Evolutionary conservation across 2,113 vertebrate genomes (phyloP).

Genomic region (Dasyurus viverrinus): DNA sequence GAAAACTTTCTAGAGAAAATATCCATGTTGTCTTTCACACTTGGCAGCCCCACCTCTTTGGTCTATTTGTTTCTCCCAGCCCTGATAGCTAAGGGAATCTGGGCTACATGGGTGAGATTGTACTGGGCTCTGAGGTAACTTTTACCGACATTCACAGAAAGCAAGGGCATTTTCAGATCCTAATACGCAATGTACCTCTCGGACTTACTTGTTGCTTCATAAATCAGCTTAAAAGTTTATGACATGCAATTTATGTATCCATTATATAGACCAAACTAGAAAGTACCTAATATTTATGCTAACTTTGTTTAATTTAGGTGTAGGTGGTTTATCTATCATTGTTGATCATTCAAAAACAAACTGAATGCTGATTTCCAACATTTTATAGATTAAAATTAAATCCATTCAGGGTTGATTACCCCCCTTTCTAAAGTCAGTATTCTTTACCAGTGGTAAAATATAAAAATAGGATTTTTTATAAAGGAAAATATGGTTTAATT

Average conservation of each 20-base stretch:
- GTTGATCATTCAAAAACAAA: not conserved
- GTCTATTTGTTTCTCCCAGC: not conserved
- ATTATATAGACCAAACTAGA: not conserved
- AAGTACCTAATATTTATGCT: not conserved
- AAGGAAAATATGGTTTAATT: not conserved
- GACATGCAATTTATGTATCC: not conserved
- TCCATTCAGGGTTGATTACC: not conserved
- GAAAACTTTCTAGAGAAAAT: constrained; percentile 13
- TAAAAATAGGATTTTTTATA: not conserved
- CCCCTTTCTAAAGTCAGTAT: not conserved
- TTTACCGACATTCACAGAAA: constrained; percentile 39
- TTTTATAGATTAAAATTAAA: not conserved
- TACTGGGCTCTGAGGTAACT: not conserved
- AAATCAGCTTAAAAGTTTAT: not conserved
- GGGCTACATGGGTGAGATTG: not conserved
- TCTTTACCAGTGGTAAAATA: not conserved
- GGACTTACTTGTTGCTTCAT: not conserved
- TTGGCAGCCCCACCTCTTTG: not conserved
- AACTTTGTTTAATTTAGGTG: not conserved
- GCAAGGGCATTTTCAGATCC: not conserved
- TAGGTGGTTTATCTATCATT: not conserved
- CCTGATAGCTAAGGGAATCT: not conserved
- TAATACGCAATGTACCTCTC: constrained; percentile 5
- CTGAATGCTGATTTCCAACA: not conserved
- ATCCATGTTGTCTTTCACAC: not conserved